Percentiles rank a stretch among this genome's conserved stretches.
These are phyloP conservation scores for Pseudeuparius sepicola DNA, from an alignment of 2,888 invertebrate species.

Conservation along the genomic window DNA sequence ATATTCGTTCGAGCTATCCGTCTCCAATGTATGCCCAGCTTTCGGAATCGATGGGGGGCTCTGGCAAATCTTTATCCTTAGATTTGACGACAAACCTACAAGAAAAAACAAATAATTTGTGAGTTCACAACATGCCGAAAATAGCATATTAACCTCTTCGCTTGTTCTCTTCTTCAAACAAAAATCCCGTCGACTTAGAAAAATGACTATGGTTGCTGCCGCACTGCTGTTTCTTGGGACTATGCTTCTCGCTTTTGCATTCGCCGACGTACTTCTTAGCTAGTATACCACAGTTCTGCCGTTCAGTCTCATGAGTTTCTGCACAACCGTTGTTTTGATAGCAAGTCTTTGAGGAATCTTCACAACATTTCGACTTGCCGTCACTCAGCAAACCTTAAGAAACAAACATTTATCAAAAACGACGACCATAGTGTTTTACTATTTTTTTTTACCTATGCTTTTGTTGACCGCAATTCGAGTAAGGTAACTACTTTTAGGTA, in stretches of 20 bases:
- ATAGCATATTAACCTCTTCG: no score
- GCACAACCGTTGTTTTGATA: no score
- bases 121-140: no score
- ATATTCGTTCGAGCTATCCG: slow-evolving; percentile 45
- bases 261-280: slow-evolving; percentile 25
- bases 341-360: slow-evolving; percentile 23
- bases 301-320: slow-evolving; percentile 10
- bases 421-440: no score
- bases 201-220: slow-evolving; percentile 30
- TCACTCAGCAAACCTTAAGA: slow-evolving; percentile 35
- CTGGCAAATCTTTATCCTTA: slow-evolving; percentile 39
- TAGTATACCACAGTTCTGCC: slow-evolving; percentile 12
- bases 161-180: slow-evolving; percentile 29
- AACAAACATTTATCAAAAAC: no score
- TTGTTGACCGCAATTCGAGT: slow-evolving; percentile 39
- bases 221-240: slow-evolving; percentile 32
- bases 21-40: slow-evolving; percentile 36
- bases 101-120: slow-evolving; percentile 12
- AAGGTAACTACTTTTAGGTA: slow-evolving; percentile 38
- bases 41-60: slow-evolving; percentile 30
- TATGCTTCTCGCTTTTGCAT: slow-evolving; percentile 32
- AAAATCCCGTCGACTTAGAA: slow-evolving; percentile 37
- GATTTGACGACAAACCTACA: slow-evolving; percentile 30
- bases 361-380: slow-evolving; percentile 26
- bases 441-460: slow-evolving; percentile 30